Conservation (phyloP, 2,888 invertebrate species). For the Ormyrus rosae region DNA sequence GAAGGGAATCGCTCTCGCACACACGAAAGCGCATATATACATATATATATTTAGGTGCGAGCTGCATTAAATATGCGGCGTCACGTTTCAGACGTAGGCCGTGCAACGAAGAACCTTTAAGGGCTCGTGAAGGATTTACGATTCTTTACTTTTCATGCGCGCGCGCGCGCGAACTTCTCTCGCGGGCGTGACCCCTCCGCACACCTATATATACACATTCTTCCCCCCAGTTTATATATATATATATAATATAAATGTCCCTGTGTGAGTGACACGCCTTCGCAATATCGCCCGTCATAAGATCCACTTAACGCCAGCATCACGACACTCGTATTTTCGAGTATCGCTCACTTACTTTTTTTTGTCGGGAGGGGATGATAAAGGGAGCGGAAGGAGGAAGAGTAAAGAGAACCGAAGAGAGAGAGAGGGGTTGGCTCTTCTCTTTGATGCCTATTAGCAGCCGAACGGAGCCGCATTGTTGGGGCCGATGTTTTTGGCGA, state of each 20-base stretch:
- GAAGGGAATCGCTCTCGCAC: not conserved
- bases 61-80: conserved; percentile 58
- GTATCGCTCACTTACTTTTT: conserved; percentile 1
- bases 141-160: conserved; percentile 26
- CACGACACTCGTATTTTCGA: conserved; percentile 28
- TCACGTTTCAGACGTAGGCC: conserved; percentile 55
- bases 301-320: conserved; percentile 32
- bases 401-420: not conserved
- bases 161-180: not conserved
- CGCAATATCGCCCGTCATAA: conserved; percentile 15
- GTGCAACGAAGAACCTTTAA: conserved; percentile 24
- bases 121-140: conserved; percentile 43
- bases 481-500: not conserved
- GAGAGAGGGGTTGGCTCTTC: not conserved
- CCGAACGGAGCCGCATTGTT: not conserved
- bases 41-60: not conserved
- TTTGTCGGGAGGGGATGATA: not conserved
- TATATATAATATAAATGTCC: not conserved
- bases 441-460: no score
- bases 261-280: not conserved
- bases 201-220: not conserved
- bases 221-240: not conserved
- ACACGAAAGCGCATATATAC: not conserved
- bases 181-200: not conserved
- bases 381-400: not conserved